Conservation (phyloP, 2,797 vertebrate species). For the Phoxinus dragarum region DNA sequence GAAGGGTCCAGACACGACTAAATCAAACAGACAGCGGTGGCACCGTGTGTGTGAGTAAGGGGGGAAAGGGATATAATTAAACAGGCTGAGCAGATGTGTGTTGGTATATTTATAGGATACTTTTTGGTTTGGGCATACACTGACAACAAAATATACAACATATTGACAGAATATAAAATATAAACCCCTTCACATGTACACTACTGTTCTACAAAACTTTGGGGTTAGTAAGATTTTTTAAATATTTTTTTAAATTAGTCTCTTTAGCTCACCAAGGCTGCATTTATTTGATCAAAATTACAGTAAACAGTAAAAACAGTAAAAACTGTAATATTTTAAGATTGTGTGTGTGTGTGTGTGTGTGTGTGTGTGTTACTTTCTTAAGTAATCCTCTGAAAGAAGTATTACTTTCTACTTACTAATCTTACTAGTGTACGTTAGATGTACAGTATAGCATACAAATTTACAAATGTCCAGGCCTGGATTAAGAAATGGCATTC, state of each 20-base stretch:
- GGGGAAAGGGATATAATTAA: neutral
- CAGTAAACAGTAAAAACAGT: neutral
- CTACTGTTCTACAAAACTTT: too few species aligned
- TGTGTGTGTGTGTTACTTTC: too few species aligned
- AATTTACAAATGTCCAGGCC: neutral
- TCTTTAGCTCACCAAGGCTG: neutral
- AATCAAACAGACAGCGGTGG: constrained; percentile 14
- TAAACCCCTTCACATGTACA: neutral
- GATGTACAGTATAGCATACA: neutral
- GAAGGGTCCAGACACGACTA: neutral
- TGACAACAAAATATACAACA: neutral
- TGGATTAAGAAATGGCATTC: neutral
- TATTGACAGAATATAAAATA: neutral
- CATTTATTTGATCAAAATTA: neutral
- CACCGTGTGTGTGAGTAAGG: neutral
- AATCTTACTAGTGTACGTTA: neutral
- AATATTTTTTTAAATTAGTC: neutral
- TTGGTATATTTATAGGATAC: constrained; percentile 32
- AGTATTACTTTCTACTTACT: too few species aligned
- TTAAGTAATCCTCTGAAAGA: too few species aligned
- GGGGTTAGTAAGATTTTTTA: neutral
- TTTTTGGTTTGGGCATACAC: neutral
- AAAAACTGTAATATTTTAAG: neutral
- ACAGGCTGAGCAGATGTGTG: constrained; percentile 1
- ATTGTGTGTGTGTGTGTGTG: too few species aligned